A percentile compares a stretch with the other conserved stretches of the same genome.
phyloP scores from a whole-genome alignment of 2,888 invertebrate species.

The Dasypogon diadema region DNA sequence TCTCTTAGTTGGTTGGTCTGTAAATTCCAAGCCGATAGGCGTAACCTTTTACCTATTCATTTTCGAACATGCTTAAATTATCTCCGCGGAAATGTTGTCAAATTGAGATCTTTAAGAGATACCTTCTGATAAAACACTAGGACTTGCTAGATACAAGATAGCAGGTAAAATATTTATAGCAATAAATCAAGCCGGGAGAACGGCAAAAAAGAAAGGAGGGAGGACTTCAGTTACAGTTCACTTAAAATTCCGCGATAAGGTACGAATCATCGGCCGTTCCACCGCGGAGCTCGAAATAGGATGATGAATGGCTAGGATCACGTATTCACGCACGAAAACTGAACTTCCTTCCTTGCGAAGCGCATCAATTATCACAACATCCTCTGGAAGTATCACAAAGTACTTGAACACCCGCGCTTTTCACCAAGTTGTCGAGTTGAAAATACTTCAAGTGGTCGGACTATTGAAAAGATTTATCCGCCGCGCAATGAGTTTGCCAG shows the following conservation, averaged over 20 bases:
- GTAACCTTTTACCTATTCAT: not conserved
- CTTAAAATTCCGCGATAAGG: not conserved
- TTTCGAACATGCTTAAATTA: not conserved
- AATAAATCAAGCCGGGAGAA: conserved; percentile 8
- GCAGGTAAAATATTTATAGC: not conserved
- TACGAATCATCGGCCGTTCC: not conserved
- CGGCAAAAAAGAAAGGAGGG: not conserved
- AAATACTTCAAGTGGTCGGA: not conserved
- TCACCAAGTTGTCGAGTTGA: not conserved
- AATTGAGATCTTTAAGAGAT: conserved; percentile 5
- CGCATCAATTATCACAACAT: not conserved
- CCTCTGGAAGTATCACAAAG: not conserved
- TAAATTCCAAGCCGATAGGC: conserved; percentile 10
- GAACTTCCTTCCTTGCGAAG: not conserved
- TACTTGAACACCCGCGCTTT: not conserved
- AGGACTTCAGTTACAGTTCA: not conserved
- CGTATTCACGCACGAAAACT: not conserved
- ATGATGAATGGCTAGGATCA: not conserved
- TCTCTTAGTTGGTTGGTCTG: conserved; percentile 13
- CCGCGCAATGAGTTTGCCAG: conserved; percentile 28
- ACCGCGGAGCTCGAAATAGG: not conserved
- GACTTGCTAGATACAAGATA: not conserved
- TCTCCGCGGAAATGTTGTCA: conserved; percentile 3
- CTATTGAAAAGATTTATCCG: conserved; percentile 3
- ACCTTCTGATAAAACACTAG: not conserved